Base-by-base conservation (phyloP, 2,888 invertebrate species). In the Neria commutata region DNA sequence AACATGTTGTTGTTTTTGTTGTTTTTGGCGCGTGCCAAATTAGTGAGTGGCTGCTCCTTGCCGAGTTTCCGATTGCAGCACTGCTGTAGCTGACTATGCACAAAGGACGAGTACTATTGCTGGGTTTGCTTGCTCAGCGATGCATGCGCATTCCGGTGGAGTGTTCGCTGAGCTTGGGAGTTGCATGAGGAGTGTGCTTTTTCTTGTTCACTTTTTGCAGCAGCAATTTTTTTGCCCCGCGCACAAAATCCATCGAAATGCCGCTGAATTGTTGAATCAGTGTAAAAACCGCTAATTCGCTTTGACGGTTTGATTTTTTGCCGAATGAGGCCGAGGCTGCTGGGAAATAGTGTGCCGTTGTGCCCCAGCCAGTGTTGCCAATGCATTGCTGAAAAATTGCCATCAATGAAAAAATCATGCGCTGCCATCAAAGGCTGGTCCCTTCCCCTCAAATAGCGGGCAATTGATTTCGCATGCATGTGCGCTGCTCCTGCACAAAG, bases 11-110 rank as follows among this genome's bases (percentile, higher is more conserved):
- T n/a, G n/a, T n/a, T n/a, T n/a, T n/a, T n/a, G n/a, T n/a, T 42
- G 42, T 42, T 17, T 17, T 14, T 61, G 73, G 69, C 72, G 73
- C 71, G 73, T 72, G 71, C 71, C 71, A 72, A 72, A 73, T 73
- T 72, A 72, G 69, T 72, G 68, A 66, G 42, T 58, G 60, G 59
- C 68, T 56, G n/a, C n/a, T n/a, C n/a, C n/a, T n/a, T n/a, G n/a
- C n/a, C n/a, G n/a, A n/a, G n/a, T n/a, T n/a, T n/a, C n/a, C n/a
- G n/a, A n/a, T 42, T 17, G 37, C 8, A 37, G 11, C 21, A 21
- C 5, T n/a, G 8, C 37, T 4, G n/a, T 37, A n/a, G 37, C 4
- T n/a, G n/a, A 4, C 11, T 6, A 8, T 37, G 14, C 5, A 42
- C 42, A 19, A 42, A 19, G 17, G 42, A 42, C 21, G 42, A 6